A percentile compares a stretch with the other conserved stretches of the same genome.
phyloP scores from a whole-genome alignment of 2,797 vertebrate species.

The Vultur gryphus region DNA sequence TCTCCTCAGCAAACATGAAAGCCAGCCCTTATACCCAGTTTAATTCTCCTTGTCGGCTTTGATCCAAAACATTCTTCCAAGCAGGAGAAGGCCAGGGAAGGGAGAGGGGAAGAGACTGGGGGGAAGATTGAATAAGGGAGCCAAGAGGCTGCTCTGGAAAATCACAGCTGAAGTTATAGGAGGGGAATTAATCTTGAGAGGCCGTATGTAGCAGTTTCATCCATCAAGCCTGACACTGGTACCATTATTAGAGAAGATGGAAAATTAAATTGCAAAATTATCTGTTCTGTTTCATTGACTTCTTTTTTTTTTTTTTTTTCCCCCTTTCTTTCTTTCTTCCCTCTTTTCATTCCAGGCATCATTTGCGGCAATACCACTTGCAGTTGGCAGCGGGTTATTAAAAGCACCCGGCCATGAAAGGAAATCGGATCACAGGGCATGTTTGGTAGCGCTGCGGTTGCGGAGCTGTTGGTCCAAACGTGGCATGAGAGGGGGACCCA shows the following conservation, averaged over 20 bases:
- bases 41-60: constrained; percentile 74
- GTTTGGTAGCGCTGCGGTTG: not conserved
- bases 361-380: not conserved
- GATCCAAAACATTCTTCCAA: constrained; percentile 74
- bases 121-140: not conserved
- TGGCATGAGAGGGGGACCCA: not conserved
- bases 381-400: not conserved
- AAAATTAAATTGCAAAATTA: constrained; percentile 74
- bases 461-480: not conserved
- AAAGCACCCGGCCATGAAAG: constrained; percentile 63
- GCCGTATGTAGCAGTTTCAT: constrained; percentile 72
- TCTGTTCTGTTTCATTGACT: constrained; percentile 75
- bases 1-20: constrained; percentile 70
- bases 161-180: constrained; percentile 73
- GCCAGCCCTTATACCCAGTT: constrained; percentile 74
- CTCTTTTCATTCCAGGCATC: constrained; percentile 27
- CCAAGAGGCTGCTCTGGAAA: constrained; percentile 52
- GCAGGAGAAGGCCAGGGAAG: constrained; percentile 28
- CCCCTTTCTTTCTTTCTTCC: not conserved
- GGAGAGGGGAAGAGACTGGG: not conserved
- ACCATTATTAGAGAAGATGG: constrained; percentile 75
- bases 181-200: constrained; percentile 83
- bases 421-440: not conserved
- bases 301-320: not conserved
- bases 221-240: constrained; percentile 81